Conservation (phyloP, 2,888 invertebrate genomes). For the Phyllotreta cruciferae region DNA sequence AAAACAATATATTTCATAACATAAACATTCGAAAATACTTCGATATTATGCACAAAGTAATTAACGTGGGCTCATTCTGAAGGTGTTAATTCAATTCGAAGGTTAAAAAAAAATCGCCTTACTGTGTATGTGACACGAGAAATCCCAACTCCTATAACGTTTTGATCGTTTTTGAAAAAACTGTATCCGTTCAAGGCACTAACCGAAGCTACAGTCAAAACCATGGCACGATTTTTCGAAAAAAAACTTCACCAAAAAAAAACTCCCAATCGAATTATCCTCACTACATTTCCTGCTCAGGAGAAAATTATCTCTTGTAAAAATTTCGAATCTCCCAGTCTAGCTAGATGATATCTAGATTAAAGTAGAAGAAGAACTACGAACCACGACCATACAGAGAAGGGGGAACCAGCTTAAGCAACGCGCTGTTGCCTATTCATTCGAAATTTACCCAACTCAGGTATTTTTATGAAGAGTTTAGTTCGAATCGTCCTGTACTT, state of each 20-base stretch:
- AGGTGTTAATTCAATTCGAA: background rate
- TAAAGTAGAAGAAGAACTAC: constrained; percentile 14
- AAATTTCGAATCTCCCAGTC: constrained; percentile 3
- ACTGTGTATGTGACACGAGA: constrained; percentile 31
- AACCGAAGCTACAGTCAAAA: constrained; percentile 55
- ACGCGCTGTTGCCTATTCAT: constrained; percentile 13
- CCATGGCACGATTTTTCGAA: constrained; percentile 47
- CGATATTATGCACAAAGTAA: too few species aligned
- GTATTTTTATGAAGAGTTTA: constrained; percentile 3
- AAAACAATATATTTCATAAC: too few species aligned
- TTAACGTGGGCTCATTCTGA: background rate
- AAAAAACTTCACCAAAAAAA: constrained; percentile 18
- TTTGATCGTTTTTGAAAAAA: constrained; percentile 47
- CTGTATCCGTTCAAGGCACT: constrained; percentile 51
- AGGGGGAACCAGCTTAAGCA: constrained; percentile 22
- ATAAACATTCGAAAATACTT: too few species aligned
- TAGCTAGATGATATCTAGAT: constrained; percentile 18
- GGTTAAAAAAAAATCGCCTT: constrained; percentile 14
- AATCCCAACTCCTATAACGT: constrained; percentile 34
- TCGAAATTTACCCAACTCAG: background rate
- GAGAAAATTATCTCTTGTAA: background rate
- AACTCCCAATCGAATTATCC: constrained; percentile 9
- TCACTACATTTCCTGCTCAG: constrained; percentile 4
- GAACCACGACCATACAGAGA: background rate
- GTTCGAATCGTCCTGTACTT: background rate